Evolutionary conservation across 2,888 invertebrate species (phyloP).

Genomic region (Drosophila fungiperda): DNA sequence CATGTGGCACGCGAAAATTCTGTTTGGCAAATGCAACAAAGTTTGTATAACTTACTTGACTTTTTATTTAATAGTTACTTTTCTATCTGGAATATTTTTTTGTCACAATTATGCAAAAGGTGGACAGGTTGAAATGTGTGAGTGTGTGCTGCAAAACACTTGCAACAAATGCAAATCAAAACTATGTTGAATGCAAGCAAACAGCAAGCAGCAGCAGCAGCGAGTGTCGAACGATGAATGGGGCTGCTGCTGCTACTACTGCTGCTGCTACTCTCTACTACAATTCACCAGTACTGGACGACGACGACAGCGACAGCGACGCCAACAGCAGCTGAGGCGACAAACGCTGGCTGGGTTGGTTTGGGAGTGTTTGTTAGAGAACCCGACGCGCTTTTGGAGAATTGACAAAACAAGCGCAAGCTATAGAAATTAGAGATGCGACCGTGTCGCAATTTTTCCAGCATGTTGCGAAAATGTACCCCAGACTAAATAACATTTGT

Average conservation of each 20-base stretch:
- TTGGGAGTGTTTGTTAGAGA: constrained; percentile 61
- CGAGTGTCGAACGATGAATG: constrained; percentile 72
- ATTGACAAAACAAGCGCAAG: constrained; percentile 75
- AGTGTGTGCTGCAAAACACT: constrained; percentile 35
- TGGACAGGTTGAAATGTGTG: constrained; percentile 23
- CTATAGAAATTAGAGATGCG: constrained; percentile 44
- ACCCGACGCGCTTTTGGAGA: constrained; percentile 75
- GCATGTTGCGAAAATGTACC: neutral
- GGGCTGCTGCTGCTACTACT: constrained; percentile 49
- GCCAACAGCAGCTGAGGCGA: constrained; percentile 36
- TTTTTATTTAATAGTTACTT: constrained; percentile 5
- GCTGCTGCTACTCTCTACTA: constrained; percentile 64
- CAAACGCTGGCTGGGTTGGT: constrained; percentile 51
- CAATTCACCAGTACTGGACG: constrained; percentile 59
- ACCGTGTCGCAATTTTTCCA: neutral
- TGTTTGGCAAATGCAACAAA: constrained; percentile 36
- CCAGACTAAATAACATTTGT: neutral
- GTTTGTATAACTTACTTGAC: constrained; percentile 58
- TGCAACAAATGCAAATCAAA: constrained; percentile 46
- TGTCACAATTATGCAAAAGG: constrained; percentile 43
- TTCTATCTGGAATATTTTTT: constrained; percentile 1
- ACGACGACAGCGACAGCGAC: constrained; percentile 18
- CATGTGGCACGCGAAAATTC: constrained; percentile 45
- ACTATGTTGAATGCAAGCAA: constrained; percentile 48
- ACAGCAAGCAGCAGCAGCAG: constrained; percentile 64